These are phyloP conservation scores for Drosophila kohkoa DNA, from an alignment of 1,140 invertebrate species.

Conservation along the genomic window DNA sequence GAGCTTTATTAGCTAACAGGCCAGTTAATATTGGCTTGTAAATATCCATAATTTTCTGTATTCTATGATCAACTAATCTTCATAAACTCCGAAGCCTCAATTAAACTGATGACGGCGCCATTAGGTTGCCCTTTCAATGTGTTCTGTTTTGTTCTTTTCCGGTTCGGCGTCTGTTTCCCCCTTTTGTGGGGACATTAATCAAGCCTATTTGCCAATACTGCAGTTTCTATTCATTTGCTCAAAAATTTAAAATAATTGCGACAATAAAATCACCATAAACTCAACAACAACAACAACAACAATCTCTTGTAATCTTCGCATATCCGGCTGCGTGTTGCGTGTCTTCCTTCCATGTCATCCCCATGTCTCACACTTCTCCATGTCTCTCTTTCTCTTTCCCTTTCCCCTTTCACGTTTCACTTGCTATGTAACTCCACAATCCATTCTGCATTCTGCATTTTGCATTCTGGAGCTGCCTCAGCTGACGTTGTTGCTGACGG, in stretches of 20 bases:
- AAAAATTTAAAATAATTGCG: slow-evolving; percentile 68
- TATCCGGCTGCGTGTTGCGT: slow-evolving; percentile 61
- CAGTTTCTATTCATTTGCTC: slow-evolving; percentile 58
- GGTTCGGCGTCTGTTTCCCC: slow-evolving; percentile 30
- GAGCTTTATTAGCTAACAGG: neutral
- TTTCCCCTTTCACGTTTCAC: neutral
- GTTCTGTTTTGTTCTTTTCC: slow-evolving; percentile 50
- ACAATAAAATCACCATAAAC: slow-evolving; percentile 78
- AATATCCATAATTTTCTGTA: neutral
- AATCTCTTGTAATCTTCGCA: slow-evolving; percentile 65
- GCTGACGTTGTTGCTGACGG: slow-evolving; percentile 28
- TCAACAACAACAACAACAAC: slow-evolving; percentile 43
- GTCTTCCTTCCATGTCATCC: slow-evolving; percentile 34
- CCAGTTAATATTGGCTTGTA: neutral
- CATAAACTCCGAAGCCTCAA: neutral
- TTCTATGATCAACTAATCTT: slow-evolving; percentile 7
- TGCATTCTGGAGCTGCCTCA: slow-evolving; percentile 17
- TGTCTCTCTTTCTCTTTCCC: neutral
- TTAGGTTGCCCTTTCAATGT: slow-evolving; percentile 27
- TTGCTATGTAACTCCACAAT: slow-evolving; percentile 11
- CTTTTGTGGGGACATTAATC: slow-evolving; percentile 53
- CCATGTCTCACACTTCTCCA: slow-evolving; percentile 7
- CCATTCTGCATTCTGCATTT: neutral
- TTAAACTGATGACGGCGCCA: slow-evolving; percentile 23
- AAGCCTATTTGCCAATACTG: slow-evolving; percentile 59